A percentile compares a stretch with the other conserved stretches of the same genome.
Evolutionary conservation across 2,888 invertebrate species (phyloP).

Genomic region (Pemphredon lugubris): DNA sequence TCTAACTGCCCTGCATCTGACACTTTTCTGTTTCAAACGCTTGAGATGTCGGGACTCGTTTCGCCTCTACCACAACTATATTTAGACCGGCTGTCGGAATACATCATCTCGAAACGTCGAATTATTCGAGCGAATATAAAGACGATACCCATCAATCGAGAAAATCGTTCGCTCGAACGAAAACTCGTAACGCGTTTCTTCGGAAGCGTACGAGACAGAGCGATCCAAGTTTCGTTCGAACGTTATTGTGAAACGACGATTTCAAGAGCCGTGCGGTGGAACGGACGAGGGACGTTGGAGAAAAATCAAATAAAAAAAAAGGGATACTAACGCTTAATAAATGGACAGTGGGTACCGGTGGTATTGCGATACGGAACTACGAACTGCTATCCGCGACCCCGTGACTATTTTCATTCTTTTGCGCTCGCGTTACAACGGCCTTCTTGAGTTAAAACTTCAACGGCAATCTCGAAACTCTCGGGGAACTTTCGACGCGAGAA

Average conservation of each 20-base stretch:
- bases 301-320: constrained; percentile 9
- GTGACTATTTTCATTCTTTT: constrained; percentile 43
- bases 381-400: too few species aligned
- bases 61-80: constrained; percentile 13
- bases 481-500: constrained; percentile 30
- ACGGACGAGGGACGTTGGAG: neutral
- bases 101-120: constrained; percentile 10
- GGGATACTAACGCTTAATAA: constrained; percentile 19
- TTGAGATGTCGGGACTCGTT: constrained; percentile 26
- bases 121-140: constrained; percentile 34
- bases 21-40: constrained; percentile 47
- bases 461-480: constrained; percentile 20
- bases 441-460: constrained; percentile 30
- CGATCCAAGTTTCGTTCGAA: neutral
- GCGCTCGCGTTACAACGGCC: constrained; percentile 25
- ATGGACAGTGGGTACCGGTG: too few species aligned
- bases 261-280: neutral
- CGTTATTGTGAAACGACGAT: neutral
- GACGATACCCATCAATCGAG: neutral
- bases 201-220: neutral
- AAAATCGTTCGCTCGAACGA: neutral
- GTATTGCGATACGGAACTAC: constrained; percentile 40
- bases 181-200: neutral
- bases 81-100: constrained; percentile 7
- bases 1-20: constrained; percentile 48